phyloP scores from a whole-genome alignment of 2,797 vertebrate species.

The Semaprochilodus insignis region DNA sequence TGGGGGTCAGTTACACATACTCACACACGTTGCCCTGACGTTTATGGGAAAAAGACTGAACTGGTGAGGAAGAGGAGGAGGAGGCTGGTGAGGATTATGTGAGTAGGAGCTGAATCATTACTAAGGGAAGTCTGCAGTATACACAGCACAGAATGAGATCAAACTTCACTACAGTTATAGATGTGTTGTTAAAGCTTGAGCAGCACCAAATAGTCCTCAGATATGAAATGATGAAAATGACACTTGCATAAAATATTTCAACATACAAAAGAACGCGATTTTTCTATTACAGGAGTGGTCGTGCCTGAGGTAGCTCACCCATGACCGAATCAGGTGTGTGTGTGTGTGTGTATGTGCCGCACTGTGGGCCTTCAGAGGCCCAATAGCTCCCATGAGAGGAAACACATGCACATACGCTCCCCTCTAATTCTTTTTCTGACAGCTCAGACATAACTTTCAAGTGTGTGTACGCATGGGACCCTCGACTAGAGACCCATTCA shows the following conservation, averaged over 20 bases:
- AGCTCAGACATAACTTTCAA: constrained; percentile 28
- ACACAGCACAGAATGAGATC: constrained; percentile 14
- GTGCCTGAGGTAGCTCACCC: neutral
- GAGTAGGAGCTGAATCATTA: constrained; percentile 44
- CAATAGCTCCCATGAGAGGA: neutral
- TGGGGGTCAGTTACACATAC: constrained; percentile 66
- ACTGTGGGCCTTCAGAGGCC: neutral
- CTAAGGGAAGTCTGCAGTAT: constrained; percentile 13
- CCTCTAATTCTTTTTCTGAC: constrained; percentile 8
- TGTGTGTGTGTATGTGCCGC: constrained; percentile 1
- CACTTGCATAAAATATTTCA: neutral
- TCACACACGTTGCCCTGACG: constrained; percentile 57
- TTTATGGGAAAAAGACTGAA: constrained; percentile 68
- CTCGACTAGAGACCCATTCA: neutral
- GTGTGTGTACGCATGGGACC: neutral
- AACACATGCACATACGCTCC: neutral
- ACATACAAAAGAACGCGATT: neutral
- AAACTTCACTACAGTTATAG: neutral
- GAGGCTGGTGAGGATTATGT: constrained; percentile 35
- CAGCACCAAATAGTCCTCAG: neutral
- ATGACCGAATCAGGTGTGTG: constrained; percentile 9
- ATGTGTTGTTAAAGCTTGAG: neutral
- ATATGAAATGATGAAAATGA: neutral
- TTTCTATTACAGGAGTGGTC: neutral
- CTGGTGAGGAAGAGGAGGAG: constrained; percentile 61